These are phyloP conservation scores for Ageneiosus marmoratus DNA, from an alignment of 2,113 vertebrate species.

Conservation along the genomic window DNA sequence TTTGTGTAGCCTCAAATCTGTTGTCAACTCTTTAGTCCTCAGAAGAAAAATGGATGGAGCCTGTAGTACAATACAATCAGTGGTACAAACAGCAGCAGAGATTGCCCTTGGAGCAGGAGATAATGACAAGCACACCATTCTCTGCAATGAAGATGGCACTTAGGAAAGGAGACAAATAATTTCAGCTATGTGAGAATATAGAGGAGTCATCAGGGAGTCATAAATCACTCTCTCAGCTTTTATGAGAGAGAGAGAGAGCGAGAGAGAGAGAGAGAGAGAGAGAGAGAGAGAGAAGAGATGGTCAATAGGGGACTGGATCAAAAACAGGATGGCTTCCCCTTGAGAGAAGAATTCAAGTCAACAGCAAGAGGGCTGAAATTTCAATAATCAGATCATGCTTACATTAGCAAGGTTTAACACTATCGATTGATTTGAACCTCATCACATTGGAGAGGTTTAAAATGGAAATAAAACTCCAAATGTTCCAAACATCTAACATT, in stretches of 20 bases:
- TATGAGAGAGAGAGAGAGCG: neutral
- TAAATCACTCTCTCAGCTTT: constrained; percentile 52
- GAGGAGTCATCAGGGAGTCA: constrained; percentile 36
- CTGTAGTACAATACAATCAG: constrained; percentile 5
- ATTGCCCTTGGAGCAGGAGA: constrained; percentile 16
- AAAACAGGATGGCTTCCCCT: constrained; percentile 25
- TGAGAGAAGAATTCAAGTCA: constrained; percentile 35
- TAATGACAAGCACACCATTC: constrained; percentile 36
- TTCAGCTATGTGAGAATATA: constrained; percentile 26
- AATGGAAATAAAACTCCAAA: constrained; percentile 40
- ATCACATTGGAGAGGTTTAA: constrained; percentile 46
- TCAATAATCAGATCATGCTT: constrained; percentile 71
- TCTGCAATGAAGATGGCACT: constrained; percentile 16
- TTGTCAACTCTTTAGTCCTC: constrained; percentile 15
- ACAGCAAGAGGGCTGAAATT: constrained; percentile 57
- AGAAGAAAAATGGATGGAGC: neutral
- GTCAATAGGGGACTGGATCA: constrained; percentile 40
- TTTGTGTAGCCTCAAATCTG: neutral
- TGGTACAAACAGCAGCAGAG: constrained; percentile 5
- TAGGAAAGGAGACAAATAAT: constrained; percentile 26
- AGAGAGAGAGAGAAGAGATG: neutral
- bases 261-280: too few species aligned
- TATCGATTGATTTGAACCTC: constrained; percentile 61
- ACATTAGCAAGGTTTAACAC: constrained; percentile 63
- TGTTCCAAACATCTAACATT: constrained; percentile 15